phyloP scores from a whole-genome alignment of 2,113 vertebrate species.

The Pithys albifrons region DNA sequence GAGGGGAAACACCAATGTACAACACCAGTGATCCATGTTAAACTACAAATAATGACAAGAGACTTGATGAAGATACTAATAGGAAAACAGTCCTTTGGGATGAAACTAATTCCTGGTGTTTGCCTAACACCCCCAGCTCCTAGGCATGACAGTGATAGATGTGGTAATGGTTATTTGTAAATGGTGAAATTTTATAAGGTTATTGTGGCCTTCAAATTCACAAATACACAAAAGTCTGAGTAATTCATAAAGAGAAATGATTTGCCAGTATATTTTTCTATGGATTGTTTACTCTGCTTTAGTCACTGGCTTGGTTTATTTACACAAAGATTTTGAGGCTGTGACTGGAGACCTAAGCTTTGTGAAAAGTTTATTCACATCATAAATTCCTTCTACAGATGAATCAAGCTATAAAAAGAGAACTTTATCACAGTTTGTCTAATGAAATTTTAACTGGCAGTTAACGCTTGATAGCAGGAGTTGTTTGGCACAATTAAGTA shows the following conservation, averaged over 20 bases:
- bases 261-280: neutral
- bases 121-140: neutral
- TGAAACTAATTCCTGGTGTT: neutral
- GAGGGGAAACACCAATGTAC: neutral
- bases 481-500: neutral
- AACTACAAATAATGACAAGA: neutral
- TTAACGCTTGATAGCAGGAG: neutral
- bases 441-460: conserved; percentile 12
- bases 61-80: neutral
- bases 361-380: neutral
- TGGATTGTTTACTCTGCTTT: neutral
- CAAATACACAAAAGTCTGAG: neutral
- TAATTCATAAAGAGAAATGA: neutral
- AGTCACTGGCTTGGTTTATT: neutral
- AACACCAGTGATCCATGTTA: neutral
- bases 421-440: neutral
- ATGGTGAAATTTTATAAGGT: neutral
- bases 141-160: neutral
- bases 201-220: neutral
- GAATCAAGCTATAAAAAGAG: neutral
- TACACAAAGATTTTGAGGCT: neutral
- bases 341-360: neutral
- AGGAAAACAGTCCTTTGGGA: neutral
- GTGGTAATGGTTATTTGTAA: neutral
- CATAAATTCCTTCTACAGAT: conserved; percentile 1